Conservation (phyloP, 30 jellyfish, hydroid and myxozoan genomes). For the Catostylus mosaicus region DNA sequence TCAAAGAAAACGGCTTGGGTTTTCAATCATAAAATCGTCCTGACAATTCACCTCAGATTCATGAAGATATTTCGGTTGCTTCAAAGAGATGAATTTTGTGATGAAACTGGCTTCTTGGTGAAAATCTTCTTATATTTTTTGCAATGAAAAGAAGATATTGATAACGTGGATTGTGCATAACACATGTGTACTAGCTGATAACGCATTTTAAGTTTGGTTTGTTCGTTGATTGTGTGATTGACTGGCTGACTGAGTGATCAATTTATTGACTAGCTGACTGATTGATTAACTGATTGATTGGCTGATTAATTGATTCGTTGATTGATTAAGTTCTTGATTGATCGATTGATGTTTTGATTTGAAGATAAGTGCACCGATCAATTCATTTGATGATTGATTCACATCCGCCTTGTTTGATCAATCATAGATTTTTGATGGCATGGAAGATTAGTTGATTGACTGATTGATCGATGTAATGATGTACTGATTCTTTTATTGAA, state of each 20-base stretch:
- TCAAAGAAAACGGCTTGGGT: neutral
- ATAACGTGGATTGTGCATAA: too few relatives aligned
- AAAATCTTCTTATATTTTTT: neutral
- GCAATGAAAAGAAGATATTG: too few relatives aligned
- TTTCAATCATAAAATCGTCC: neutral
- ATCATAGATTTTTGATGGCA: too few relatives aligned
- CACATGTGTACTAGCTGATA: too few relatives aligned
- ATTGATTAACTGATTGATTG: neutral
- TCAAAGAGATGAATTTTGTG: neutral
- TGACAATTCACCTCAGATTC: neutral
- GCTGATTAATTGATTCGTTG: neutral
- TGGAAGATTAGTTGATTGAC: too few relatives aligned
- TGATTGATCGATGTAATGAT: too few relatives aligned
- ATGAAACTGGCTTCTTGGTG: conserved; percentile 4
- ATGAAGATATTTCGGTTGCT: conserved; percentile 3
- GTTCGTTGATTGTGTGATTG: neutral
- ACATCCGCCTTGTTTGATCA: neutral
- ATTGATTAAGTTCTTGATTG: neutral
- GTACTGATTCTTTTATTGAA: neutral
- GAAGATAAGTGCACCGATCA: neutral
- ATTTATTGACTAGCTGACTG: neutral
- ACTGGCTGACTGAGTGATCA: neutral
- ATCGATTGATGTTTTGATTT: neutral
- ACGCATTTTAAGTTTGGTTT: too few relatives aligned
- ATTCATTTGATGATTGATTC: neutral